phyloP scores from a whole-genome alignment of 2,113 vertebrate genomes.

The Sclerurus mexicanus region DNA sequence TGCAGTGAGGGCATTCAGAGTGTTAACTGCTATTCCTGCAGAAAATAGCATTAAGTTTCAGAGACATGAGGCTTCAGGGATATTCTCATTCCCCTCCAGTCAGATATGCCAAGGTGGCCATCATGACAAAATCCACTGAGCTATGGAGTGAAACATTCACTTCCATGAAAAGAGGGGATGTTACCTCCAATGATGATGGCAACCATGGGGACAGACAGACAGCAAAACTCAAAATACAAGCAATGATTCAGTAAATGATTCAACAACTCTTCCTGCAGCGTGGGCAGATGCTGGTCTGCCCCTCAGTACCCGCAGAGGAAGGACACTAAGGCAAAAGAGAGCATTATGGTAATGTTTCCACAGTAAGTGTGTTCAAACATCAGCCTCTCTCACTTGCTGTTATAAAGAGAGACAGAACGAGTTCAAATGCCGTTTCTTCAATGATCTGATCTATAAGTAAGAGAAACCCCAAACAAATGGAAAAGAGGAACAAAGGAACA shows the following conservation, averaged over 20 bases:
- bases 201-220: not conserved
- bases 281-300: not conserved
- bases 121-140: not conserved
- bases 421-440: not conserved
- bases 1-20: not conserved
- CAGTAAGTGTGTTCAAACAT: not conserved
- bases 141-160: not conserved
- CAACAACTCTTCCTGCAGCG: not conserved
- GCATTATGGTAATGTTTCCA: not conserved
- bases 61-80: not conserved
- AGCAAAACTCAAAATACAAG: not conserved
- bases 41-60: not conserved
- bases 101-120: not conserved
- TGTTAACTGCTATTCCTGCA: not conserved
- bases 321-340: not conserved
- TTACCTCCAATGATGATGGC: not conserved
- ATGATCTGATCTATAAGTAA: not conserved
- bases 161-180: not conserved
- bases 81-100: not conserved
- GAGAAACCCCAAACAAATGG: not conserved
- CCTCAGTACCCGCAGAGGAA: not conserved
- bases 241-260: not conserved
- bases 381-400: not conserved
- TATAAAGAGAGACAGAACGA: not conserved
- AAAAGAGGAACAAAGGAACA: not conserved